Evolutionary conservation across 1,140 invertebrate species (phyloP), one percentile per base, ranked within the genome.

Genomic region (Leptonema lineaticorne): DNA sequence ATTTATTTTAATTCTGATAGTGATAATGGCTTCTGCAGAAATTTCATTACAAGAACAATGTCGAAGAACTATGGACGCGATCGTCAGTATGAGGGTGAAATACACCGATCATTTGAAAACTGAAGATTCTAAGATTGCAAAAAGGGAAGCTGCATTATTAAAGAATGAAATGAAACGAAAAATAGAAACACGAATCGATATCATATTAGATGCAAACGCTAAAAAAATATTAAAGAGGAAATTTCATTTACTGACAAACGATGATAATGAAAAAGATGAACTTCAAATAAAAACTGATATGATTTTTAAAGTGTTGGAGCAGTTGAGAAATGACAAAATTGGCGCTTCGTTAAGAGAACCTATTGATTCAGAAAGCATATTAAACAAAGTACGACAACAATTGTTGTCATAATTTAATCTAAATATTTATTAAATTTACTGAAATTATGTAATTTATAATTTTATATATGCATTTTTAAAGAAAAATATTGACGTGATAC

Each of bases 271-370:
- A 7, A 8, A 16, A 0, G 46, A 64, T 3, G 62, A 33, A 11
- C 28, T 68, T 1, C 5, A 11, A 8, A 46, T n/a, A 2, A 28
- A 53, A 50, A 50, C 63, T 20, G 6, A 53, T n/a, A 63, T 50
- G 16, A n/a, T 68, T 2, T 7, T 50, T 4, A 48, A 62, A 18
- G 33, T 68, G 2, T 27, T 58, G 1, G 53, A 30, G 20, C 67
- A 68, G 28, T 50, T 63, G 14, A 22, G 28, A 48, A 20, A 53
- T 14, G 67, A 68, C 20, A 37, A 62, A 26, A 62, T 18, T 5
- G 58, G 59, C 11, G n/a, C 7, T 7, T 1, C 63, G 14, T 8
- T 41, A 1, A 48, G 58, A 24, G 58, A 30, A 62, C 20, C 45
- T 1, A 28, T 60, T 18, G 64, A 67, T 41, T 16, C 48, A 14